Conservation (phyloP, 2,113 vertebrate genomes). For the Sceloporus tristichus region DNA sequence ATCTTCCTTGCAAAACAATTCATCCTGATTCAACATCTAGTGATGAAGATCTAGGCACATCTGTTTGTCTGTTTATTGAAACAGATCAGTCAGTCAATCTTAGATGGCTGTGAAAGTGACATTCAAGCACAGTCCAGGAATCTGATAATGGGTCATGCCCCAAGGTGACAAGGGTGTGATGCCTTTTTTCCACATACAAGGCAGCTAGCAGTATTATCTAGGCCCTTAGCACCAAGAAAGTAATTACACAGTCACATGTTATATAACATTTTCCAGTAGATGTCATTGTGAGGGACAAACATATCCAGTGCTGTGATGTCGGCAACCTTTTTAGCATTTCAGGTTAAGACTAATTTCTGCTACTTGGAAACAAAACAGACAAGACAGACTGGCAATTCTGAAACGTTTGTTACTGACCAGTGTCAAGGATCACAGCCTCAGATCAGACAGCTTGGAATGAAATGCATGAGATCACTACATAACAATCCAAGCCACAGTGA, state of each 20-base stretch:
- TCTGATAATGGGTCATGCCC: conserved; percentile 11
- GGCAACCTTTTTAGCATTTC: background rate
- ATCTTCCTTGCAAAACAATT: background rate
- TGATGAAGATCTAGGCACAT: background rate
- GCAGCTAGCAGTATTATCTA: background rate
- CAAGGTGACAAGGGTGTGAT: background rate
- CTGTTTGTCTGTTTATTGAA: background rate
- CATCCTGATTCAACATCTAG: background rate
- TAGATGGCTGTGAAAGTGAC: background rate
- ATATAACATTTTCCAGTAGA: conserved; percentile 18
- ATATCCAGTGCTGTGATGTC: conserved; percentile 19
- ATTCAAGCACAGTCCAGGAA: conserved; percentile 5
- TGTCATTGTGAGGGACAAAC: background rate
- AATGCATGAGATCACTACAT: background rate
- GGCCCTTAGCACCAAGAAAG: conserved; percentile 1
- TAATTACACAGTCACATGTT: conserved; percentile 23
- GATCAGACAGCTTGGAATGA: too few relatives aligned
- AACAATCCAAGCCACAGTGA: too few relatives aligned
- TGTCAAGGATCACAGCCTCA: background rate
- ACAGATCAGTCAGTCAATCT: background rate
- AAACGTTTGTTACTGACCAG: background rate
- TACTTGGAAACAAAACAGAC: conserved; percentile 1
- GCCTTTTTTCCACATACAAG: conserved; percentile 16
- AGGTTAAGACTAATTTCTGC: conserved; percentile 34
- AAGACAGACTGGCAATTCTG: background rate